Base-by-base conservation (phyloP, 2,797 vertebrate species). In the Neosalanx taihuensis region DNA sequence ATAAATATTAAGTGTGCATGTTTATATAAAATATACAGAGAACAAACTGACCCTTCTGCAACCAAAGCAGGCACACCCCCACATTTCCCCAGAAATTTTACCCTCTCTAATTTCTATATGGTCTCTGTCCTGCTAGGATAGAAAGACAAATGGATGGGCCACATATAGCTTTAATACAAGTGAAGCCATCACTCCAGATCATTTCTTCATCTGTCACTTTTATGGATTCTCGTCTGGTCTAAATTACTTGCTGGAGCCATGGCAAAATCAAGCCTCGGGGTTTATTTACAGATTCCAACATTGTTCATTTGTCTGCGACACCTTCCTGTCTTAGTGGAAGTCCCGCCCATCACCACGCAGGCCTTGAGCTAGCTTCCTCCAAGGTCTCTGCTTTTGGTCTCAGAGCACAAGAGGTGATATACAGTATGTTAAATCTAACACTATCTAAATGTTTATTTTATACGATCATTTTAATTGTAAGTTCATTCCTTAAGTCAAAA, bases 181-280 rank as follows among this genome's bases (percentile, higher is more conserved):
- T 82, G 77, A 76, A 86, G 81, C 72, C 84, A 86, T 84, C 78
- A 66, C 79, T 84, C 79, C 75, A 84, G 82, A 85, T 88, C 78
- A 88, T 76, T 89, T 83, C 77, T 87, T 85, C 78, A 83, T 89
- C 80, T 87, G 83, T 88, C 85, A 85, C 61, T 70, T 89, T 89
- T 84, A 88, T 89, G 83, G 87, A 87, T 88, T 88, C 86, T 75
- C 81, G 80, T 87, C 81, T 79, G 77, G 77, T 78, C 61, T 78
- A 79, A 87, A 85, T 87, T 81, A 85, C 81, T 79, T 77, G 77
- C 72, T 72, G 79, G 81, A 76, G 79, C 78, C 58, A 7, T 2
- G 23, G 67, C 56, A 72, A 78, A 83, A 83, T 79, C 53, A 79
- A 53, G 77, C 80, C 76, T 74, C 15, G 29, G 84, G 86, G 80